Conservation (phyloP, 2,113 vertebrate species). For the Hymenochirus boettgeri region DNA sequence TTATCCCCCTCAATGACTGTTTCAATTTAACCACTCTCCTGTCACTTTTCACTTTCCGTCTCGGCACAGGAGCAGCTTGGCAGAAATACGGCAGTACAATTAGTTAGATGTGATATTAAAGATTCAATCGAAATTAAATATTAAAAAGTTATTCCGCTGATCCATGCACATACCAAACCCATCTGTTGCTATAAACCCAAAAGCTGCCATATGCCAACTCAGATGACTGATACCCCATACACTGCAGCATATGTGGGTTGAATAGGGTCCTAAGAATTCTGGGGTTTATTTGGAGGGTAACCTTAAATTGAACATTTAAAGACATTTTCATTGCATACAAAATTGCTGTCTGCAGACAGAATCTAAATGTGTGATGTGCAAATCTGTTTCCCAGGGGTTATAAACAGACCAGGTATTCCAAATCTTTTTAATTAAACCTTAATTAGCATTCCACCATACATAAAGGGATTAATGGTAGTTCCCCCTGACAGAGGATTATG, state of each 20-base stretch:
- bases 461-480: background rate
- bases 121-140: constrained; percentile 44
- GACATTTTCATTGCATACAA: background rate
- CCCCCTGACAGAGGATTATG: no score
- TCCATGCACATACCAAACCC: constrained; percentile 41
- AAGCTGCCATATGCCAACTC: constrained; percentile 30
- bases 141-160: constrained; percentile 43
- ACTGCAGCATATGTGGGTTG: background rate
- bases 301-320: background rate
- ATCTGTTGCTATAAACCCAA: constrained; percentile 42
- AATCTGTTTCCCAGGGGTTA: background rate
- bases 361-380: background rate
- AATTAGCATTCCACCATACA: background rate
- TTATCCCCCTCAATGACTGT: constrained; percentile 41
- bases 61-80: constrained; percentile 35
- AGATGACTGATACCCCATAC: constrained; percentile 11
- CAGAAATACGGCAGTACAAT: constrained; percentile 42
- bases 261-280: no score
- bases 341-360: background rate
- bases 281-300: background rate
- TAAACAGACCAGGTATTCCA: background rate
- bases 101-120: constrained; percentile 43
- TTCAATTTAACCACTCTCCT: constrained; percentile 44
- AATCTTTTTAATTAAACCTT: background rate
- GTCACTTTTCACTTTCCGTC: constrained; percentile 42